phyloP scores from a whole-genome alignment of 1,140 invertebrate species.

The Drosophila saltans region DNA sequence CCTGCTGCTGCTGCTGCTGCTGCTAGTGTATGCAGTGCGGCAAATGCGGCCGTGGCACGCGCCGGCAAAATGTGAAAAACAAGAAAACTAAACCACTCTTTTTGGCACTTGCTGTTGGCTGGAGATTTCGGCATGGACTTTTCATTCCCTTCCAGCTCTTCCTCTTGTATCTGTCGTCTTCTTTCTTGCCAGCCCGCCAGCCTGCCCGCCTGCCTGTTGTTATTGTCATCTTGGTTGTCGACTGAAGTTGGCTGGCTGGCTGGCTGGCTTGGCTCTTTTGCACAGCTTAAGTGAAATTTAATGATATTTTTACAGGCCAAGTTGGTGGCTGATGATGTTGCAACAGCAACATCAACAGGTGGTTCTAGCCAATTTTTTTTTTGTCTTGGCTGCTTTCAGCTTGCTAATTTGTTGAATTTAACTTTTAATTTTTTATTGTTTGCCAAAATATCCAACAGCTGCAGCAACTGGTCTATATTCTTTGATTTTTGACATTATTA shows the following conservation, averaged over 20 bases:
- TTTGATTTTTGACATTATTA: too few relatives aligned
- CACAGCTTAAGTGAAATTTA: constrained; percentile 74
- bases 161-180: constrained; percentile 3
- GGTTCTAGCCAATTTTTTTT: constrained; percentile 31
- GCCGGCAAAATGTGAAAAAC: constrained; percentile 50
- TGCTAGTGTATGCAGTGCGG: constrained; percentile 32
- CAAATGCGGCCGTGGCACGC: constrained; percentile 38
- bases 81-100: constrained; percentile 65
- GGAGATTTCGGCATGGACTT: constrained; percentile 36
- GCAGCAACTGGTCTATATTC: too few relatives aligned
- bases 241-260: constrained; percentile 34
- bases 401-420: constrained; percentile 65
- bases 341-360: constrained; percentile 57
- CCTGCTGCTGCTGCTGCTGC: constrained; percentile 8
- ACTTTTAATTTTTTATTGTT: constrained; percentile 57
- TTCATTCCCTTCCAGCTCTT: not conserved
- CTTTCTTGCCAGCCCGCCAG: not conserved
- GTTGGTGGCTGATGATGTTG: not conserved
- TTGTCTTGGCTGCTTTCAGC: constrained; percentile 27
- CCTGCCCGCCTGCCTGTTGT: constrained; percentile 12
- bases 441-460: too few relatives aligned
- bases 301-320: constrained; percentile 64
- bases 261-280: constrained; percentile 36
- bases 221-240: constrained; percentile 28
- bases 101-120: constrained; percentile 60